phyloP scores from a whole-genome alignment of 1,140 invertebrate genomes.

The Drosophila kepulauana region DNA sequence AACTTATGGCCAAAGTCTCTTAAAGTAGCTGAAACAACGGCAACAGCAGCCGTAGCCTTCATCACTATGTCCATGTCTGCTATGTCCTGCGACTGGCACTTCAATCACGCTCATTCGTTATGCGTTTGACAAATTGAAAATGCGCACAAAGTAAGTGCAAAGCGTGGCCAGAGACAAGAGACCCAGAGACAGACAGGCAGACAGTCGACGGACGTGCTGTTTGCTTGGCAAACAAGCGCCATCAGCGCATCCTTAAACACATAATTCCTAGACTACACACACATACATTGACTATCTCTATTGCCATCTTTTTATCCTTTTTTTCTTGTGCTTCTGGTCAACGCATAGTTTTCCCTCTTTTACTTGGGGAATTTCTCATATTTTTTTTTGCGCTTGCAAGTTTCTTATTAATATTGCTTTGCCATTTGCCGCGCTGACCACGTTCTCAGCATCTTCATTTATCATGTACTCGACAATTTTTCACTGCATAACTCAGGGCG shows the following conservation, averaged over 20 bases:
- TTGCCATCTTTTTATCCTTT: conserved; percentile 1
- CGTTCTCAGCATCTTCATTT: conserved; percentile 56
- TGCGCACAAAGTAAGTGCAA: conserved; percentile 66
- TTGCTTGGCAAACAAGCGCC: conserved; percentile 51
- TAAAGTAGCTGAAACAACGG: conserved; percentile 37
- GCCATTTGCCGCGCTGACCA: conserved; percentile 50
- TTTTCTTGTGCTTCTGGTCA: not conserved
- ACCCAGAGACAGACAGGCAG: not conserved
- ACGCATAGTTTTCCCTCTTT: conserved; percentile 16
- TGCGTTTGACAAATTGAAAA: conserved; percentile 81
- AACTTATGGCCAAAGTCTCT: conserved; percentile 53
- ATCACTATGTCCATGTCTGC: conserved; percentile 22
- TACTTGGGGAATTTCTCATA: conserved; percentile 2
- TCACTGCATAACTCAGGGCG: conserved; percentile 75
- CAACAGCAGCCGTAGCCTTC: conserved; percentile 12
- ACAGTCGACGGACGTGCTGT: conserved; percentile 36
- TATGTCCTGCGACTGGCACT: conserved; percentile 60
- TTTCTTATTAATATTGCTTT: conserved; percentile 40
- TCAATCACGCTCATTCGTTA: conserved; percentile 77
- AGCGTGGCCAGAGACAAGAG: conserved; percentile 15
- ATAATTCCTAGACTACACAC: conserved; percentile 41
- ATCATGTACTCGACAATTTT: conserved; percentile 70
- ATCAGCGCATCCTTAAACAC: conserved; percentile 60
- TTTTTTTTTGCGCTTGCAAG: not conserved
- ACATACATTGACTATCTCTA: conserved; percentile 10